phyloP scores from a whole-genome alignment of 1,140 invertebrate genomes.

The Prorops nasuta region DNA sequence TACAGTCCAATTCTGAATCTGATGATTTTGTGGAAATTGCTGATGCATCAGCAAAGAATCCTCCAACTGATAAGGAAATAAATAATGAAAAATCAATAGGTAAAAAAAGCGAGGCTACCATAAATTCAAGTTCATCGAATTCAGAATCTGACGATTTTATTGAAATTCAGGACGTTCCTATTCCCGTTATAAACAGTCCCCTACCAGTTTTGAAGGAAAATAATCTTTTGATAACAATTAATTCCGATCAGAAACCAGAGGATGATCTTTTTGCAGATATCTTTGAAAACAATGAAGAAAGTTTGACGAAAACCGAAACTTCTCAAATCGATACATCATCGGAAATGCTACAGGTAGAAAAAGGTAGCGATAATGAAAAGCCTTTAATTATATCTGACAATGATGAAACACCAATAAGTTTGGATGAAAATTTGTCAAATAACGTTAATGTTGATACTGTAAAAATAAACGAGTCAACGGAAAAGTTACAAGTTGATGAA shows the following conservation, averaged over 20 bases:
- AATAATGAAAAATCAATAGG: slow-evolving; percentile 16
- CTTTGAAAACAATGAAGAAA: slow-evolving; percentile 17
- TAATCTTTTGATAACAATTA: slow-evolving; percentile 40
- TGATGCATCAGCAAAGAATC: not conserved
- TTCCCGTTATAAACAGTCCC: slow-evolving; percentile 12
- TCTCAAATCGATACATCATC: no score
- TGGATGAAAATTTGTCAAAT: no score
- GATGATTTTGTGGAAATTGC: slow-evolving; percentile 42
- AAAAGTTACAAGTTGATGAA: slow-evolving; percentile 15
- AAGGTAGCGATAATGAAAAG: no score
- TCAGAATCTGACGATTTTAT: slow-evolving; percentile 55
- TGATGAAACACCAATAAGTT: no score
- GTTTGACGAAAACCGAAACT: slow-evolving; percentile 1
- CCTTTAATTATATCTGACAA: no score
- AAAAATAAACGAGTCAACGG: slow-evolving; percentile 21
- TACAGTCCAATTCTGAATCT: slow-evolving; percentile 36
- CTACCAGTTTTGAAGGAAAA: slow-evolving; percentile 10
- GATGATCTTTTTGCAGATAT: slow-evolving; percentile 68
- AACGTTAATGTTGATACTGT: no score
- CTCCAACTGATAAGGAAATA: not conserved
- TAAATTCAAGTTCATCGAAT: slow-evolving; percentile 27
- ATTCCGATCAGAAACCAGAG: slow-evolving; percentile 41
- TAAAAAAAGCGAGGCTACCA: slow-evolving; percentile 6
- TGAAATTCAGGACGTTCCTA: slow-evolving; percentile 39
- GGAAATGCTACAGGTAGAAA: no score